These are phyloP conservation scores for Cyclophora punctaria DNA, from an alignment of 2,888 invertebrate genomes.

Conservation along the genomic window DNA sequence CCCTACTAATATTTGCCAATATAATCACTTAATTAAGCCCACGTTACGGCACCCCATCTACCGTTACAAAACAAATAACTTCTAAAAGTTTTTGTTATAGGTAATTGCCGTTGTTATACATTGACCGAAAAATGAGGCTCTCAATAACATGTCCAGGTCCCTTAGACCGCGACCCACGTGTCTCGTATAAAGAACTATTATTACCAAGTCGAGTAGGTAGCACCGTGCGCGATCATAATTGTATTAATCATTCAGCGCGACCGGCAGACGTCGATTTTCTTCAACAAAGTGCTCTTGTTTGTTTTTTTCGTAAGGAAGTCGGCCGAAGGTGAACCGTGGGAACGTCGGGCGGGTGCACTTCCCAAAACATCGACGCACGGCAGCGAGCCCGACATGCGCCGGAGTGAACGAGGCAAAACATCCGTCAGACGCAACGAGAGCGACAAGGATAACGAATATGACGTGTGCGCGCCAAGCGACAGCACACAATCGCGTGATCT, in stretches of 20 bases:
- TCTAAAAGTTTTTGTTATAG: constrained; percentile 17
- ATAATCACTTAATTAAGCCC: too few species aligned
- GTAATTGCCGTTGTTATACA: constrained; percentile 24
- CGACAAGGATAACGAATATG: constrained; percentile 45
- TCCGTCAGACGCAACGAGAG: constrained; percentile 7
- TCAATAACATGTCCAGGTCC: constrained; percentile 9
- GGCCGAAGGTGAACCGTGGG: constrained; percentile 74
- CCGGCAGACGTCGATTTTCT: constrained; percentile 75
- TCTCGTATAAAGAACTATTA: constrained; percentile 67
- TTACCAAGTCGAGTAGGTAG: constrained; percentile 61
- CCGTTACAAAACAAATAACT: neutral
- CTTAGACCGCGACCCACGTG: constrained; percentile 48
- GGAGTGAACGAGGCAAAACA: constrained; percentile 41
- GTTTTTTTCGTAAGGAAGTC: constrained; percentile 75
- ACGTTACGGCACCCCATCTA: too few species aligned
- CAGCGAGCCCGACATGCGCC: constrained; percentile 70
- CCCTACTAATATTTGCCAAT: too few species aligned
- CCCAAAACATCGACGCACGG: constrained; percentile 76
- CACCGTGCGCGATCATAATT: constrained; percentile 70
- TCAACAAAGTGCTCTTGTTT: constrained; percentile 75
- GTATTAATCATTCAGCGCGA: constrained; percentile 73
- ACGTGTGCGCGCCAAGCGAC: constrained; percentile 74
- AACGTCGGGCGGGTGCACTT: constrained; percentile 75
- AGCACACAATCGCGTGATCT: constrained; percentile 75
- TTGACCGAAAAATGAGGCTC: constrained; percentile 31